Evolutionary conservation across 2,797 vertebrate genomes (phyloP).

Genomic region (Cossypha heuglini): DNA sequence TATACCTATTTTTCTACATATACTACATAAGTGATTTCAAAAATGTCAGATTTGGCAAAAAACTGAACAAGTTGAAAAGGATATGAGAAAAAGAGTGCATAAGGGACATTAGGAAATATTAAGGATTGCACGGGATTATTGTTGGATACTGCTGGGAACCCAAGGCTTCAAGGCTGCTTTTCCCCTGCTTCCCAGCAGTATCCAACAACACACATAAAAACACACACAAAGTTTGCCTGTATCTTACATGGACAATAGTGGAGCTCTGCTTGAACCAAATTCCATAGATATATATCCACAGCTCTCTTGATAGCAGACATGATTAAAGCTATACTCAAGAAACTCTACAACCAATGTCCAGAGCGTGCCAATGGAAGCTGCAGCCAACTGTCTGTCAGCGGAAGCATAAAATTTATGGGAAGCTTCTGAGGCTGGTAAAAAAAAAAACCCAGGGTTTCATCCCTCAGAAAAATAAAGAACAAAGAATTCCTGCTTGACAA

Average conservation of each 20-base stretch:
- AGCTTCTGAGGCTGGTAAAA: background rate
- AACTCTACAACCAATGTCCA: background rate
- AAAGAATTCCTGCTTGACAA: background rate
- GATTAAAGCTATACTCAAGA: background rate
- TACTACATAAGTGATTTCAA: background rate
- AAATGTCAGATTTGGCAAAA: background rate
- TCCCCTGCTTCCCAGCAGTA: too few relatives aligned
- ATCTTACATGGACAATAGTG: background rate
- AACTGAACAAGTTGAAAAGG: background rate
- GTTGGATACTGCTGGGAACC: too few relatives aligned
- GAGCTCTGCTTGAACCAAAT: background rate
- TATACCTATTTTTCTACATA: background rate
- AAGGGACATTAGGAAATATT: background rate
- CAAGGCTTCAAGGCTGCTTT: too few relatives aligned
- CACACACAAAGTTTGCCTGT: background rate
- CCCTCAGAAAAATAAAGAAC: background rate
- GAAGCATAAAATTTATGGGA: background rate
- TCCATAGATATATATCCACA: background rate
- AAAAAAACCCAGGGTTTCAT: background rate
- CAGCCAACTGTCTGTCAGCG: background rate
- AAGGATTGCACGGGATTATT: background rate
- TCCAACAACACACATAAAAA: too few relatives aligned
- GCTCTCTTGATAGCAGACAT: background rate
- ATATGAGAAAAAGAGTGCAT: background rate
- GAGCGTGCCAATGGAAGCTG: background rate